Evolutionary conservation across 1,140 invertebrate species (phyloP).

Genomic region (Drosophila serrata): DNA sequence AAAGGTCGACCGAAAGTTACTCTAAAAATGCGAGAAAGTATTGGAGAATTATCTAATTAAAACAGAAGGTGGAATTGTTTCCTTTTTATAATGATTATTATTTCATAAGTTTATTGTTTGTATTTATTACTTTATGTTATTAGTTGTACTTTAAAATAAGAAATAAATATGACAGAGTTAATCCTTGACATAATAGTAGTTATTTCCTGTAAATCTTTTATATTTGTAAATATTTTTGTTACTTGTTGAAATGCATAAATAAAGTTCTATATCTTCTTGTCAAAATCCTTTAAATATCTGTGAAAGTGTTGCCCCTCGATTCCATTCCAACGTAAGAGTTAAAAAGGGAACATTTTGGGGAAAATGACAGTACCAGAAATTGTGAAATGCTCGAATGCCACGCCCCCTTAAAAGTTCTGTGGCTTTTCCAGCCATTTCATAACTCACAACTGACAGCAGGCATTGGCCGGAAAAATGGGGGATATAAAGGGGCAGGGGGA

Average conservation of each 20-base stretch:
- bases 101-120: no score
- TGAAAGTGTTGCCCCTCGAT: background rate
- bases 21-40: no score
- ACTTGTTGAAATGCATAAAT: background rate
- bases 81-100: no score
- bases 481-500: no score
- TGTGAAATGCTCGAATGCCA: slow-evolving; percentile 12
- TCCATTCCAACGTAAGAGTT: background rate
- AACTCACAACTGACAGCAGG: slow-evolving; percentile 62
- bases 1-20: background rate
- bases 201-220: no score
- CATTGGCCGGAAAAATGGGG: background rate
- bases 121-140: background rate
- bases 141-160: no score
- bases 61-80: no score
- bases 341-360: background rate
- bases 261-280: background rate
- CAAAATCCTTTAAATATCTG: background rate
- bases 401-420: slow-evolving; percentile 12
- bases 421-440: slow-evolving; percentile 54
- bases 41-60: no score
- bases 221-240: background rate
- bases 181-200: no score
- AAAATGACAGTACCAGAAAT: slow-evolving; percentile 11
- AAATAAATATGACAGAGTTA: no score